A percentile compares a stretch with the other conserved stretches of the same genome.
These are phyloP conservation scores for Pachyuromys duprasi DNA, from an alignment of 2,797 vertebrate species.

Conservation along the genomic window DNA sequence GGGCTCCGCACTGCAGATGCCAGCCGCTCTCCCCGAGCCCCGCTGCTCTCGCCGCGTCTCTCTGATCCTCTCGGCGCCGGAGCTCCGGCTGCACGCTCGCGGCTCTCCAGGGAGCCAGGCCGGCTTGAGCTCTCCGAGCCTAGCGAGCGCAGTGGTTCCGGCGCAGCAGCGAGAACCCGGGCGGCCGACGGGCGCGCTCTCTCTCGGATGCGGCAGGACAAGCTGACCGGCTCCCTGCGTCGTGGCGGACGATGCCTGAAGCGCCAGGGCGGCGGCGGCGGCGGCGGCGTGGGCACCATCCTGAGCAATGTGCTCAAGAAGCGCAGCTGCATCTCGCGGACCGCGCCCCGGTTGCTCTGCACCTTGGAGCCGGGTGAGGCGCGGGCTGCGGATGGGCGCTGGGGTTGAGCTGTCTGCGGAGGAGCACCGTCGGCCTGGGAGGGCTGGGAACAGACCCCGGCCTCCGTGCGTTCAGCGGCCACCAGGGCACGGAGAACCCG, in stretches of 20 bases:
- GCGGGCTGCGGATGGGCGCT: neutral
- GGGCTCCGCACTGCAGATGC: slow-evolving; percentile 87
- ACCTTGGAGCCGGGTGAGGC: slow-evolving; percentile 97
- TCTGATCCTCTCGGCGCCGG: neutral
- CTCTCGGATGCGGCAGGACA: slow-evolving; percentile 91
- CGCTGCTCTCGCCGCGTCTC: neutral
- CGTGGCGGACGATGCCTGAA: slow-evolving; percentile 91
- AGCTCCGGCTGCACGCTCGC: neutral
- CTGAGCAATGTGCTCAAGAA: slow-evolving; percentile 98
- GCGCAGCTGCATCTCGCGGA: slow-evolving; percentile 95
- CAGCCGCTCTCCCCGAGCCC: neutral
- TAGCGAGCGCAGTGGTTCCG: neutral
- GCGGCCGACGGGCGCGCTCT: neutral
- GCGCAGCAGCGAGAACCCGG: neutral
- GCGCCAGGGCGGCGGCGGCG: slow-evolving; percentile 89
- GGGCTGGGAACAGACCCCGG: neutral
- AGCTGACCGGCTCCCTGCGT: slow-evolving; percentile 89
- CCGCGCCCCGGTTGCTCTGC: slow-evolving; percentile 96
- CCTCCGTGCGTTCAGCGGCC: neutral
- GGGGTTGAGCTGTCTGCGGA: neutral
- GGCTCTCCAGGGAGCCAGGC: neutral
- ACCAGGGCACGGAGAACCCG: neutral
- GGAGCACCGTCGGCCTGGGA: neutral
- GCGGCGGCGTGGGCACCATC: slow-evolving; percentile 93
- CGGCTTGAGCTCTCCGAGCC: neutral